Evolutionary conservation across 1,140 invertebrate species (phyloP), one percentile per base, ranked within the genome.

Genomic region (Drosophila prosaltans): DNA sequence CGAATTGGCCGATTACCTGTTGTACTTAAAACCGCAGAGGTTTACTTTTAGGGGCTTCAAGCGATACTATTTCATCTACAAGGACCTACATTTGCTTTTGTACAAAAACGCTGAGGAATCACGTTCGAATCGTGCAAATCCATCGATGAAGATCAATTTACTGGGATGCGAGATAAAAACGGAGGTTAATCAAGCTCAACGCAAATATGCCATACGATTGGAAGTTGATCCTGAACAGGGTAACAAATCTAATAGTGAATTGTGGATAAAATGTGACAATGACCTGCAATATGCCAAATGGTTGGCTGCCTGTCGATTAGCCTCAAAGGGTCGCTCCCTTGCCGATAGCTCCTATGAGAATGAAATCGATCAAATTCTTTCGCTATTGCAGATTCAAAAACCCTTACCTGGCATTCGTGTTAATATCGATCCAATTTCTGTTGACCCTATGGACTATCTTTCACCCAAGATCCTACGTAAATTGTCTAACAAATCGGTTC

Each of bases 241-340:
- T 96, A 93, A 93, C 36, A 91, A 90, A 0, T 88, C 92, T 0
- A 92, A 92, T 21, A 95, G 95, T 54, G 99, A 99, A 93, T 96
- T 99, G 93, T 98, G 97, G 95, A 95, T 99, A 51, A 95, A 98
- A 92, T 99, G 98, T 93, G 97, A 99, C 79, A 96, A 96, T 79
- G 98, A 99, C 92, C 96, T 98, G 24, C 98, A 99, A 92, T 99
- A 99, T 92, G 98, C 98, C 8, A 97, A 96, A 91, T 99, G 99
- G 99, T 98, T 99, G 96, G 98, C 98, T 3, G 99, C 98, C 3
- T 99, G 98, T 90, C 95, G 97, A 74, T 93, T 99, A 65, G 99
- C 98, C 0, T 95, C 98, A 3, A 98, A 99, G 93, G 98, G 98
- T 3, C 96, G 98, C 72, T 98, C 96, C 8, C 93, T 97, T 2